Evolutionary conservation across 37 sponge, comb jelly and placozoan species (phyloP), one percentile per base, ranked within the genome.

Genomic region (Lycopodina hypogea): DNA sequence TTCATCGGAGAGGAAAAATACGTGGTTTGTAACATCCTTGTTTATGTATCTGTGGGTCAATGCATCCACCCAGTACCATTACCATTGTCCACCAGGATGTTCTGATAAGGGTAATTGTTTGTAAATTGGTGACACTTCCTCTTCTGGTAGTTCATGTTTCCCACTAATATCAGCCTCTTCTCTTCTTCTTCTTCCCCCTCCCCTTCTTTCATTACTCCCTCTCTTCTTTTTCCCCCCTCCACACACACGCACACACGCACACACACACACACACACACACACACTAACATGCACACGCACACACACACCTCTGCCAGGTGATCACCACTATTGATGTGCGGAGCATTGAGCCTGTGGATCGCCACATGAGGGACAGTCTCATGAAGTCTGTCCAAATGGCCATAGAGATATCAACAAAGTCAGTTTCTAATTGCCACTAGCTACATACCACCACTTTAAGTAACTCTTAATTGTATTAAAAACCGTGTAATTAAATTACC

Each of bases 311-410:
- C 36, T 19, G 2, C 1, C 69, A 89, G 90, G 84, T 89, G 42
- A 93, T 96, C 70, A 85, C 93, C 9, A 87, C 87, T 63, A 83
- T 96, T 63, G 97, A 96, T 66, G 83, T 96, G 32, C 97, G 90
- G 78, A 88, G 78, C 63, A 93, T 96, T 57, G 97, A 96, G 76
- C 97, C 97, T 37, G 79, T 87, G 35, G 97, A 96, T 66, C 86
- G 75, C 12, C 86, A 90, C 69, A 96, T 93, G 92, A 61, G 89
- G 17, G 97, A 96, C 78, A 88, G 89, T 32, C 82, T 96, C 66
- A 71, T 79, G 73, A 96, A 96, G 81, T 92, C 93, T 28, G 97
- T 96, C 22, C 94, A 93, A 69, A 93, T 96, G 94, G 97, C 97
- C 67, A 96, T 96, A 61, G 97, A 96, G 78, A 96, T 96, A 30